These are phyloP conservation scores for Scomber scombrus DNA, from an alignment of 2,113 vertebrate species.

Conservation along the genomic window DNA sequence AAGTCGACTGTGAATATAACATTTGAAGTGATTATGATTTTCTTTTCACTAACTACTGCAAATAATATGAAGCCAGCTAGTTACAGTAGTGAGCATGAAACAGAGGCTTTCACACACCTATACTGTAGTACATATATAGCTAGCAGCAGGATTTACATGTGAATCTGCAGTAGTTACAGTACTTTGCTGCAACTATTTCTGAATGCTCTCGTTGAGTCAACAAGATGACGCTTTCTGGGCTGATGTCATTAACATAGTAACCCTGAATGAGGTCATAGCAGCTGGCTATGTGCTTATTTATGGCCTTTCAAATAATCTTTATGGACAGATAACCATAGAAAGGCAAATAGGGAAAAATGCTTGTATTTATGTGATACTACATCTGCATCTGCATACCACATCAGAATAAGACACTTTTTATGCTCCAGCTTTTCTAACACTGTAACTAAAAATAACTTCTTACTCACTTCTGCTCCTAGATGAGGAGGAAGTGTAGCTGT, in stretches of 20 bases:
- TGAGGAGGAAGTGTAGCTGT: background rate
- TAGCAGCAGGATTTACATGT: background rate
- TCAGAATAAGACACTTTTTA: background rate
- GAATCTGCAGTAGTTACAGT: conserved; percentile 1
- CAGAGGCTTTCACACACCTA: background rate
- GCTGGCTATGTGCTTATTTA: conserved; percentile 32
- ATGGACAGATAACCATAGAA: background rate
- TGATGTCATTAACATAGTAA: conserved; percentile 43
- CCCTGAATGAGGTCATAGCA: conserved; percentile 42
- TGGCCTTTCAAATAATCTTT: background rate
- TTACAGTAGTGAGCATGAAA: conserved; percentile 13
- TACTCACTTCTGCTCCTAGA: background rate
- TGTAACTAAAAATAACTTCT: background rate
- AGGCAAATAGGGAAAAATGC: conserved; percentile 11
- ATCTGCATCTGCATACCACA: background rate
- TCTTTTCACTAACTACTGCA: background rate
- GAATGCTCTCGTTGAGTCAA: background rate
- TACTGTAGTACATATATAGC: background rate
- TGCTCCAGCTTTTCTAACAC: background rate
- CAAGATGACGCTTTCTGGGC: background rate
- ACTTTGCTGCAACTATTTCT: background rate
- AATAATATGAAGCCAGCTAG: background rate
- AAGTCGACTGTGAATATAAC: background rate
- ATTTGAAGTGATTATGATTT: background rate
- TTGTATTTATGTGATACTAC: background rate